Evolutionary conservation across 2,797 vertebrate species (phyloP), one percentile per base, ranked within the genome.

Genomic region (Crypturellus tataupa): DNA sequence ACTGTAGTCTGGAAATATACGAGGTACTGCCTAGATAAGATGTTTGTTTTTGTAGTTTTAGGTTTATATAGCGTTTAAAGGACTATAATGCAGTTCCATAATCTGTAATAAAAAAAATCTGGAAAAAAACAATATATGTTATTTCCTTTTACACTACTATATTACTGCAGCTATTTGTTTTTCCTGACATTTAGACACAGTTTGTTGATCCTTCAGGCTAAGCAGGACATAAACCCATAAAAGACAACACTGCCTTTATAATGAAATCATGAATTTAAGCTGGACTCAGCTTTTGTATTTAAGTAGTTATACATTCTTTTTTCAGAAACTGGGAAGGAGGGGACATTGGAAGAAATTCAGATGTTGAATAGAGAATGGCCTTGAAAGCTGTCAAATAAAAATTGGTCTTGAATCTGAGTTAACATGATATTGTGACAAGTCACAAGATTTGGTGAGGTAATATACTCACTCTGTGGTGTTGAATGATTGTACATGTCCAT

Each of bases 401-500:
- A 92, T 59, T 55, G 75, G 14, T 64, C 72, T 95, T 91, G 86
- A 89, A 82, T 96, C n/a, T 97, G 47, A 91, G 65, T 86, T 94
- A 95, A 93, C 58, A 58, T 85, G 72, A 63, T 87, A 77, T 46
- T 85, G 68, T 75, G 44, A 85, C 63, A 89, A 94, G 80, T 69
- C 89, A 94, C 87, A 95, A 90, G 77, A 85, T 70, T 78, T 88
- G 71, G 89, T 91, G 82, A 97, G 67, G 64, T 92, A 91, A 96
- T 80, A 55, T 31, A 77, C 40, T 87, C 63, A 90, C 19, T 78
- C 68, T 49, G 53, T 65, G 51, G 31, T 94, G 88, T 76, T 96
- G 91, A 97, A 93, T 96, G 87, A 98, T 96, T 93, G 81, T 91
- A 44, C 60, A 64, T 89, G 86, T 97, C 85, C 96, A 95, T 80